Evolutionary conservation across 1,140 invertebrate genomes (phyloP).

Genomic region (Saccostrea glomerata): DNA sequence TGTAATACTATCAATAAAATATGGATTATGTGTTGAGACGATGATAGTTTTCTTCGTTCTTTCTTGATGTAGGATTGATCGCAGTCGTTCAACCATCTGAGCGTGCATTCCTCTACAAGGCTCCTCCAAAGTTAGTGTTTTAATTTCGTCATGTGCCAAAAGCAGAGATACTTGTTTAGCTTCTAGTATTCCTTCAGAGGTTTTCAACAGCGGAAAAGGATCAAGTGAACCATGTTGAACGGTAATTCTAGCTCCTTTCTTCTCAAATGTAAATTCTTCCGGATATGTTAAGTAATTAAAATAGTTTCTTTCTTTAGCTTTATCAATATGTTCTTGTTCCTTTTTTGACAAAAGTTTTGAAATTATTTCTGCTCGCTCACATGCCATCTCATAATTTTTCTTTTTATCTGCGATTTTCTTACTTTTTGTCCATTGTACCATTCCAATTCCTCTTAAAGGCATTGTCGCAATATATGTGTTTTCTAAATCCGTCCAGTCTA

Average conservation of each 20-base stretch:
- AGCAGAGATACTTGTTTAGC: too few species aligned
- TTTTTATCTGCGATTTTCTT: neutral
- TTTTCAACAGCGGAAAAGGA: conserved; percentile 34
- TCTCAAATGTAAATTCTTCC: neutral
- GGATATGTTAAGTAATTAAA: neutral
- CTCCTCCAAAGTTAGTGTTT: conserved; percentile 44
- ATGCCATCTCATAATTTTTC: neutral
- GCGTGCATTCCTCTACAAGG: too few species aligned
- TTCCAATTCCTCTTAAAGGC: neutral
- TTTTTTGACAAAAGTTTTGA: neutral
- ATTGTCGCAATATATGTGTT: neutral
- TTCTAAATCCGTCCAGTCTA: neutral
- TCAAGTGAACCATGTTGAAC: too few species aligned
- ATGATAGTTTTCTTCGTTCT: neutral
- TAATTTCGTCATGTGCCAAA: neutral
- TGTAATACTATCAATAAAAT: conserved; percentile 17
- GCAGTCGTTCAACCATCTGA: conserved; percentile 40
- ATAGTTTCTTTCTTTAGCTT: neutral
- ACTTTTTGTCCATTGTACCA: conserved; percentile 1
- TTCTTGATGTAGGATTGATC: conserved; percentile 11
- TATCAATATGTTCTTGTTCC: neutral
- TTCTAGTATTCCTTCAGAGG: conserved; percentile 38
- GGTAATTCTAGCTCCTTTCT: too few species aligned
- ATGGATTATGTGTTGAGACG: conserved; percentile 6
- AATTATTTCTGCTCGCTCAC: neutral